phyloP scores from a whole-genome alignment of 2,888 invertebrate genomes.

The Norana najaformis region DNA sequence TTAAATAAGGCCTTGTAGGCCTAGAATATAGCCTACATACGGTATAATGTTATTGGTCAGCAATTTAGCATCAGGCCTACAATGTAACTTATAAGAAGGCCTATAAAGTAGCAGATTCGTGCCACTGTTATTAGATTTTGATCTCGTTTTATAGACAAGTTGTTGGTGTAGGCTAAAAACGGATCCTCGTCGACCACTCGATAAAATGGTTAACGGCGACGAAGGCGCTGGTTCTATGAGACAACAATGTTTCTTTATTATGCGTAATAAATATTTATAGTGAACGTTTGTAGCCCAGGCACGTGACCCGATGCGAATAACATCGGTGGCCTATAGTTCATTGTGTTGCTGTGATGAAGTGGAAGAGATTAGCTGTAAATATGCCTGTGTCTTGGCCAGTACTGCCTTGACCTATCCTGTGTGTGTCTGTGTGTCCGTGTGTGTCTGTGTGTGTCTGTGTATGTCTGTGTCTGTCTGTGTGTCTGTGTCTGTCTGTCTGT shows the following conservation, averaged over 20 bases:
- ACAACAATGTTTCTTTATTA: background rate
- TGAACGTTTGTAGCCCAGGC: background rate
- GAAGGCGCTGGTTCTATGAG: background rate
- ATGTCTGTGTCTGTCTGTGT: background rate
- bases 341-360: background rate
- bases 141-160: background rate
- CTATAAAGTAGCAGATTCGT: background rate
- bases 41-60: background rate
- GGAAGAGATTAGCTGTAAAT: background rate
- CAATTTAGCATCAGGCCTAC: background rate
- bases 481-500: background rate
- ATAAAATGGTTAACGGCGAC: too few relatives aligned
- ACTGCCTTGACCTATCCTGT: background rate
- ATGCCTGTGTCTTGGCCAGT: background rate
- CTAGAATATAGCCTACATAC: too few relatives aligned
- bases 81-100: background rate
- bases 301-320: background rate
- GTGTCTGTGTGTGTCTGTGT: background rate
- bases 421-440: background rate
- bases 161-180: background rate
- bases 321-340: background rate
- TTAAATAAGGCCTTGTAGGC: background rate
- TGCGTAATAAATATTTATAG: background rate
- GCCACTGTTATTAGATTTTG: background rate
- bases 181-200: too few relatives aligned